Evolutionary conservation across 2,888 invertebrate species (phyloP).

Genomic region (Lasioglossum marginatum): DNA sequence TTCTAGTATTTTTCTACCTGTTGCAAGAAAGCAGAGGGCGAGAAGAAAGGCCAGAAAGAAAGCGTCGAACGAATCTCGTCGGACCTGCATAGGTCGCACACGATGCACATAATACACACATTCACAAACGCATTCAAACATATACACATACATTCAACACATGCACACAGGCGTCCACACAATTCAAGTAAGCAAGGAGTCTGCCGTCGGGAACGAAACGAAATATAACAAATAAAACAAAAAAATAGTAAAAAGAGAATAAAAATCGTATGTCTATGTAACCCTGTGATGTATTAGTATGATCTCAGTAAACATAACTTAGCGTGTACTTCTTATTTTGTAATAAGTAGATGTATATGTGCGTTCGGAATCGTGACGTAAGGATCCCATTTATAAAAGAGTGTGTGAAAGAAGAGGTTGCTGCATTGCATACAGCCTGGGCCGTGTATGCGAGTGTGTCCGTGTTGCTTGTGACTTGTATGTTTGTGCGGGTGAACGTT

Average conservation of each 20-base stretch:
- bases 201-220: slow-evolving; percentile 61
- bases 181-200: slow-evolving; percentile 35
- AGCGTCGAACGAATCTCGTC: slow-evolving; percentile 59
- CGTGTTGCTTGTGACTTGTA: slow-evolving; percentile 7
- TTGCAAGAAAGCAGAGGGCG: neutral
- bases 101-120: neutral
- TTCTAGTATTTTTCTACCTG: neutral
- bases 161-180: neutral
- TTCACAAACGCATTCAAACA: neutral
- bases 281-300: slow-evolving; percentile 85
- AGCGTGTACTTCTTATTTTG: slow-evolving; percentile 80
- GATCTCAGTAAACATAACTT: slow-evolving; percentile 84
- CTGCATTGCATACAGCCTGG: slow-evolving; percentile 24
- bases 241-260: slow-evolving; percentile 62
- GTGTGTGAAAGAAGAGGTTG: slow-evolving; percentile 34
- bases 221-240: slow-evolving; percentile 58
- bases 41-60: neutral
- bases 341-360: slow-evolving; percentile 73
- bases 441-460: slow-evolving; percentile 29
- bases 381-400: slow-evolving; percentile 13
- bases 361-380: slow-evolving; percentile 44
- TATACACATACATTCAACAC: neutral
- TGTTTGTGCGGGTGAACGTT: slow-evolving; percentile 47
- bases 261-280: slow-evolving; percentile 82
- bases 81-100: slow-evolving; percentile 46